Percentiles rank a stretch among this genome's conserved stretches.
Evolutionary conservation across 2,113 vertebrate genomes (phyloP).

Genomic region (Centrocercus urophasianus): DNA sequence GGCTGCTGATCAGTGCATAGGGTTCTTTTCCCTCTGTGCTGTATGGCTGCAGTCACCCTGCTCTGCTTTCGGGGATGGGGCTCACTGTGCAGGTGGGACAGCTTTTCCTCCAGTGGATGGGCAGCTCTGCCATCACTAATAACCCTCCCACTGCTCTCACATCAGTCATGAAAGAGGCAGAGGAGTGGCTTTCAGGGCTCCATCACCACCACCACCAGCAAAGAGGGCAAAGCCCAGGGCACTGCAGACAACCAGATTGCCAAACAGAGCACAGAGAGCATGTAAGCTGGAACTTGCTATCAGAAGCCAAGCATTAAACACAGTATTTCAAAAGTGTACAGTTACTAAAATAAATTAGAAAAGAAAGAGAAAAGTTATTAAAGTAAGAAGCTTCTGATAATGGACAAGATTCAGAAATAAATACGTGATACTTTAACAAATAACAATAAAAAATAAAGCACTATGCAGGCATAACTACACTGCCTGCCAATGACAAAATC

Average conservation of each 20-base stretch:
- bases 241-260: background rate
- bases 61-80: slow-evolving; percentile 66
- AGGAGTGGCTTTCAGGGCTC: slow-evolving; percentile 70
- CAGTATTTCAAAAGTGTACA: background rate
- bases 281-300: background rate
- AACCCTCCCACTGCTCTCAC: background rate
- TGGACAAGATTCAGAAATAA: background rate
- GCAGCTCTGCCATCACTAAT: background rate
- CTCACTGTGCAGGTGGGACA: slow-evolving; percentile 77
- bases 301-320: background rate
- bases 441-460: background rate
- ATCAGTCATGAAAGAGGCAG: slow-evolving; percentile 52
- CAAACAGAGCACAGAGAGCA: background rate
- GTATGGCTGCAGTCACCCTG: slow-evolving; percentile 68
- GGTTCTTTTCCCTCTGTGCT: background rate
- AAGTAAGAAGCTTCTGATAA: background rate
- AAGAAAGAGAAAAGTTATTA: background rate
- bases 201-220: slow-evolving; percentile 70
- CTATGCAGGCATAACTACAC: background rate
- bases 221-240: slow-evolving; percentile 65
- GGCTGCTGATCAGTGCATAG: rapidly evolving
- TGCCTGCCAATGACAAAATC: background rate
- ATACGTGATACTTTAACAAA: background rate
- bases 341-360: background rate
- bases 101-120: slow-evolving; percentile 77